Evolutionary conservation across 2,113 vertebrate species (phyloP).

Genomic region (Diglossa brunneiventris): DNA sequence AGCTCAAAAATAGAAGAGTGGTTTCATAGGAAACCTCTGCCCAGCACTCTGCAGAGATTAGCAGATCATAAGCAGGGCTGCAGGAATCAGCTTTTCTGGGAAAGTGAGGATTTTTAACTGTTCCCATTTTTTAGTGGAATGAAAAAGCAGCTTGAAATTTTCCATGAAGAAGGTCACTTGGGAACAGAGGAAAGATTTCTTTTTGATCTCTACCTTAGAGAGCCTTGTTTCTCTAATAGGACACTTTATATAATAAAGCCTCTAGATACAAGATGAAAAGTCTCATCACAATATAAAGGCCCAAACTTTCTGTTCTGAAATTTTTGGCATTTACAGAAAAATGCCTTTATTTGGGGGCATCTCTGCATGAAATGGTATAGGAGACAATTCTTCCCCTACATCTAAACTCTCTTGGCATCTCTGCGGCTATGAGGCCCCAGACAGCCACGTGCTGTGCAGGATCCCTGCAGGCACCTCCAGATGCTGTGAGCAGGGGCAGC

Average conservation of each 20-base stretch:
- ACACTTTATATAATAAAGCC: neutral
- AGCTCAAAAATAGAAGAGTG: neutral
- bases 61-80: slow-evolving; percentile 1
- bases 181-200: neutral
- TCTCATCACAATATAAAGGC: neutral
- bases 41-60: neutral
- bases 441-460: fast-evolving
- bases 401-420: neutral
- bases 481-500: neutral
- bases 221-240: neutral
- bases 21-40: slow-evolving; percentile 24
- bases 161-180: neutral
- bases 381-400: neutral
- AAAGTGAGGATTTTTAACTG: slow-evolving; percentile 43
- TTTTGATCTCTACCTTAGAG: slow-evolving; percentile 16
- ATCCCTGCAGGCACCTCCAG: neutral
- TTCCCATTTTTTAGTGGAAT: slow-evolving; percentile 10
- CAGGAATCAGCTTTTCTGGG: slow-evolving; percentile 36
- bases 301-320: neutral
- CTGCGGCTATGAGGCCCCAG: neutral
- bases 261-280: neutral
- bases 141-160: slow-evolving; percentile 21
- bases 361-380: neutral
- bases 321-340: neutral
- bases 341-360: neutral